phyloP scores from a whole-genome alignment of 2,888 invertebrate genomes.

The Pardosa pseudoannulata region DNA sequence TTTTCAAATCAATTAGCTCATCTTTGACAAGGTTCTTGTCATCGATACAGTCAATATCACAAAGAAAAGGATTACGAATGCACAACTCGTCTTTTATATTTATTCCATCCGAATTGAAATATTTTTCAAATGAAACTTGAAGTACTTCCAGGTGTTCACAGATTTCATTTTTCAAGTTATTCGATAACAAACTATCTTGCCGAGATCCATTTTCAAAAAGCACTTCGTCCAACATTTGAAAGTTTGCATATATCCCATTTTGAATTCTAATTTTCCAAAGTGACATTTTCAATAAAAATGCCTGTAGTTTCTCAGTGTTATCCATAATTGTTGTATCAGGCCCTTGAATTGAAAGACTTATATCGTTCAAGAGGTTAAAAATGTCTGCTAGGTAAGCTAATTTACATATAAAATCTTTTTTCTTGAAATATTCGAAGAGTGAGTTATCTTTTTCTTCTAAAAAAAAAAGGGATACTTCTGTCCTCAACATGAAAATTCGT shows the following conservation, averaged over 20 bases:
- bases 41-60: constrained; percentile 60
- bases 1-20: constrained; percentile 51
- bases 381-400: constrained; percentile 30
- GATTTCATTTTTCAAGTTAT: not conserved
- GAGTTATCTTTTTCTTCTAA: constrained; percentile 21
- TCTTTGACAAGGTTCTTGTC: constrained; percentile 50
- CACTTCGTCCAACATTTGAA: constrained; percentile 51
- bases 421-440: constrained; percentile 30
- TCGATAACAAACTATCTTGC: constrained; percentile 19
- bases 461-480: constrained; percentile 38
- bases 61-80: constrained; percentile 57
- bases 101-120: constrained; percentile 57
- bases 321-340: constrained; percentile 59
- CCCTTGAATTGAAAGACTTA: constrained; percentile 52
- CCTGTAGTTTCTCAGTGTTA: constrained; percentile 54
- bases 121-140: constrained; percentile 15
- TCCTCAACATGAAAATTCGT: constrained; percentile 44
- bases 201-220: constrained; percentile 23
- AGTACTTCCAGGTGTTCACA: constrained; percentile 9
- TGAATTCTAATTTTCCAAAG: constrained; percentile 54
- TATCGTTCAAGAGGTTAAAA: constrained; percentile 37
- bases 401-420: constrained; percentile 33
- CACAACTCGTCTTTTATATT: constrained; percentile 59
- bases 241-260: constrained; percentile 49
- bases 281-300: constrained; percentile 55